Percentiles rank a stretch among this genome's conserved stretches.
phyloP scores from a whole-genome alignment of 2,888 invertebrate genomes.

The Dasypolia templi region DNA sequence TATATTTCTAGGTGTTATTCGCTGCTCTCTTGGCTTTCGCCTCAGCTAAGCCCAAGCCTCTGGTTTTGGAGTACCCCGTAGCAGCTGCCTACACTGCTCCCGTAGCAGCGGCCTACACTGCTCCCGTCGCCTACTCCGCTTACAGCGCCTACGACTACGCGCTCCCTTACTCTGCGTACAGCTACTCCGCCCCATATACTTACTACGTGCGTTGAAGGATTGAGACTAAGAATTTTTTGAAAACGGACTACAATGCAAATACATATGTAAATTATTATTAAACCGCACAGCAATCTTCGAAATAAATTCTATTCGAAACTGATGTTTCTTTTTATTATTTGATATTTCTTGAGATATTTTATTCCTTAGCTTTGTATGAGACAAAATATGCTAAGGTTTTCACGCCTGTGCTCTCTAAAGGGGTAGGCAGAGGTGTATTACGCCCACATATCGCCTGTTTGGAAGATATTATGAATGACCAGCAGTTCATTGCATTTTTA shows the following conservation, averaged over 20 bases:
- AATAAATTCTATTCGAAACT: conserved; percentile 52
- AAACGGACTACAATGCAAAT: conserved; percentile 15
- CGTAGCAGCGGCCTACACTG: conserved; percentile 87
- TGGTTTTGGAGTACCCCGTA: conserved; percentile 81
- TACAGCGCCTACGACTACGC: conserved; percentile 82
- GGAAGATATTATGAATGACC: conserved; percentile 4
- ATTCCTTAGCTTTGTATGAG: background rate
- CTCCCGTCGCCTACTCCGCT: conserved; percentile 84
- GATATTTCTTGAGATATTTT: too few species aligned
- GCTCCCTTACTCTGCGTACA: conserved; percentile 79
- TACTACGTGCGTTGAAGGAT: conserved; percentile 81
- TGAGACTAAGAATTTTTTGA: background rate
- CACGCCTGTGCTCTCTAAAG: background rate
- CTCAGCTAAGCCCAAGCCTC: conserved; percentile 88
- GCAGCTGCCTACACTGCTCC: conserved; percentile 84
- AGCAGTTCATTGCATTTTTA: conserved; percentile 35
- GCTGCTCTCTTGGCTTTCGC: conserved; percentile 89
- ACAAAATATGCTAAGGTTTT: background rate
- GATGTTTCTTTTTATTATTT: background rate
- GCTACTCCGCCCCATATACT: conserved; percentile 80
- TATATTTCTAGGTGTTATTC: conserved; percentile 81
- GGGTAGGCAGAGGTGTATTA: background rate
- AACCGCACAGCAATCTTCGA: conserved; percentile 33
- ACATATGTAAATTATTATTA: conserved; percentile 28
- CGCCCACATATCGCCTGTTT: background rate